phyloP scores from a whole-genome alignment of 2,797 vertebrate species.

The Semotilus atromaculatus region DNA sequence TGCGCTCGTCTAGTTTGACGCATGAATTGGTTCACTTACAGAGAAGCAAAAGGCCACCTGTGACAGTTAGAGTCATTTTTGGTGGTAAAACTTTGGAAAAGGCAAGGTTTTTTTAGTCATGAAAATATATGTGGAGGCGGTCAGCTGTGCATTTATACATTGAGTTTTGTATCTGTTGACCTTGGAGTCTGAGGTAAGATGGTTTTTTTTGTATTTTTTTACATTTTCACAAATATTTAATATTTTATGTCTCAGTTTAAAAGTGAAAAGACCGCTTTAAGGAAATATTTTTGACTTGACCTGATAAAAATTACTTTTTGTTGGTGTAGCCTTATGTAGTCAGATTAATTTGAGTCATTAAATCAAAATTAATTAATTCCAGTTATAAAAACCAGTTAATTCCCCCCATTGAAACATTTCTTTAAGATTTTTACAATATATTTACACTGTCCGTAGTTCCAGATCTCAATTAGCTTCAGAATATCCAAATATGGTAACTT shows the following conservation, averaged over 20 bases:
- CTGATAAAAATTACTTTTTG: neutral
- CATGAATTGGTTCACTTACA: slow-evolving; percentile 61
- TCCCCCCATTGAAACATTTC: neutral
- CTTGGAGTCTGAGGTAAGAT: slow-evolving; percentile 17
- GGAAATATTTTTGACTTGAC: neutral
- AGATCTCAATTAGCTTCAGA: slow-evolving; percentile 4
- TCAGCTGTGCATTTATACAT: neutral
- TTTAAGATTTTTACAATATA: neutral
- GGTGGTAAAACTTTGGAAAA: neutral
- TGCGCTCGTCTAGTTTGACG: slow-evolving; percentile 25
- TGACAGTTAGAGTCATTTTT: neutral
- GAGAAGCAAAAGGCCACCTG: slow-evolving; percentile 44
- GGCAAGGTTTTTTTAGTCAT: neutral
- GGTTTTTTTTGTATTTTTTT: too few relatives aligned
- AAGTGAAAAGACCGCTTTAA: neutral
- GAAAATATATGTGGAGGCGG: neutral
- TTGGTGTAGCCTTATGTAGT: neutral
- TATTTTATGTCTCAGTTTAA: neutral
- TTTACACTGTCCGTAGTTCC: neutral
- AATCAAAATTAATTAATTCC: too few relatives aligned
- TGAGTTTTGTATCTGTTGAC: neutral
- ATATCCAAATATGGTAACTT: slow-evolving; percentile 22
- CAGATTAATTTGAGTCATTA: neutral
- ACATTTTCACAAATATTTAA: neutral
- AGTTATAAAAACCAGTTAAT: too few relatives aligned